Evolutionary conservation across 2,888 invertebrate genomes (phyloP).

Genomic region (Phymatocera aterrima): DNA sequence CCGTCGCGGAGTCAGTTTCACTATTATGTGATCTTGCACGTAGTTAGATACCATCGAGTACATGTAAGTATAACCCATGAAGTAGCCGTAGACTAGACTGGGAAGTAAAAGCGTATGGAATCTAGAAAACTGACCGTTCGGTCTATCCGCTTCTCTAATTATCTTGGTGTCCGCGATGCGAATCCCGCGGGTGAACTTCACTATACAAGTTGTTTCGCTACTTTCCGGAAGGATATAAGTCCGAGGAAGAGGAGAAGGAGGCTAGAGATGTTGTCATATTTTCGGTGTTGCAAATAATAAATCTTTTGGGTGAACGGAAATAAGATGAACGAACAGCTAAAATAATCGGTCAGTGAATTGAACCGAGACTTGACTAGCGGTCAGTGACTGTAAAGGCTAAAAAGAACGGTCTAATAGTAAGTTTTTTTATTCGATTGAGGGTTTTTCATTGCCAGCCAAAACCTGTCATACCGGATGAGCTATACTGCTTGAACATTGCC

Average conservation of each 20-base stretch:
- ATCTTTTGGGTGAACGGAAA: neutral
- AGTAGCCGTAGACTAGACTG: neutral
- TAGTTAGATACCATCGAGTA: constrained; percentile 5
- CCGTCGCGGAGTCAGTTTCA: constrained; percentile 32
- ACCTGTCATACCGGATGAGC: neutral
- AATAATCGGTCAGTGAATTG: neutral
- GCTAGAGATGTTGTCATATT: neutral
- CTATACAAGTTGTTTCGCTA: too few species aligned
- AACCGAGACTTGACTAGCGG: constrained; percentile 14
- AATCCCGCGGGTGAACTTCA: too few species aligned
- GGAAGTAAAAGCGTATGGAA: constrained; percentile 7
- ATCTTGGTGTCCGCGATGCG: too few species aligned
- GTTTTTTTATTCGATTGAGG: neutral
- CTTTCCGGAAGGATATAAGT: too few species aligned
- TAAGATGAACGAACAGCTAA: neutral
- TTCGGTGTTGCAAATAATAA: neutral
- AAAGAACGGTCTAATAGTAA: neutral
- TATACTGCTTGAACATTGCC: neutral
- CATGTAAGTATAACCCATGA: neutral
- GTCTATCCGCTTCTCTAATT: too few species aligned
- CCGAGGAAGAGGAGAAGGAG: too few species aligned
- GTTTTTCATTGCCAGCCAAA: constrained; percentile 9
- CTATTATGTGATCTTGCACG: constrained; percentile 38
- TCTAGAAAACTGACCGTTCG: neutral
- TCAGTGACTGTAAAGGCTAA: neutral